Conservation (phyloP, 2,113 vertebrate species). For the Peromyscus maniculatus region DNA sequence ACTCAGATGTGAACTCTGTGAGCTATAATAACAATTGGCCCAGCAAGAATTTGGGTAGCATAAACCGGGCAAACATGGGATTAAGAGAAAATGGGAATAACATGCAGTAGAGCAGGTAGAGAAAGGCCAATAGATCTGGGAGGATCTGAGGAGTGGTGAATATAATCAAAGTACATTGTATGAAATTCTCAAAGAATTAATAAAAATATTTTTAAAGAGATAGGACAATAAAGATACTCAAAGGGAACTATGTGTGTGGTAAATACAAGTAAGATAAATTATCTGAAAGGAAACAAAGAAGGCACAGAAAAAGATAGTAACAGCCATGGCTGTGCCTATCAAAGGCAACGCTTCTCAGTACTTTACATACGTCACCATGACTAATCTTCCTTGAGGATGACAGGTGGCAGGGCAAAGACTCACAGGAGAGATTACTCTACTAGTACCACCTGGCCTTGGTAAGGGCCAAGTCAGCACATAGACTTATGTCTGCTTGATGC, state of each 20-base stretch:
- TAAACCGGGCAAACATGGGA: neutral
- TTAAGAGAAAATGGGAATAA: neutral
- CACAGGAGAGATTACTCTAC: neutral
- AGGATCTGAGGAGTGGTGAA: neutral
- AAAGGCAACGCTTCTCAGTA: neutral
- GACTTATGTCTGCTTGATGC: neutral
- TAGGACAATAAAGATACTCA: neutral
- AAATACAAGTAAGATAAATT: neutral
- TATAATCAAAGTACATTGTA: neutral
- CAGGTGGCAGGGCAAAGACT: neutral
- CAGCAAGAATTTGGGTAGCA: neutral
- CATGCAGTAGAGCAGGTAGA: neutral
- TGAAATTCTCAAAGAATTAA: neutral
- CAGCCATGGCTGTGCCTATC: too few species aligned
- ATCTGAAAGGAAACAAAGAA: neutral
- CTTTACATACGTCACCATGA: rapidly evolving
- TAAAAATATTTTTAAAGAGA: neutral
- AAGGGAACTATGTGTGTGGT: neutral
- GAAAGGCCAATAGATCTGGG: neutral
- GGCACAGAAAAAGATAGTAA: neutral
- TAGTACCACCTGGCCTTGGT: neutral
- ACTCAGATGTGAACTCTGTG: neutral
- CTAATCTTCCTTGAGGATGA: neutral
- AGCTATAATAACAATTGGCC: neutral
- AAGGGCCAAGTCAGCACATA: neutral